Evolutionary conservation across 2,797 vertebrate genomes (phyloP).

Genomic region (Sebastes hubbsi): DNA sequence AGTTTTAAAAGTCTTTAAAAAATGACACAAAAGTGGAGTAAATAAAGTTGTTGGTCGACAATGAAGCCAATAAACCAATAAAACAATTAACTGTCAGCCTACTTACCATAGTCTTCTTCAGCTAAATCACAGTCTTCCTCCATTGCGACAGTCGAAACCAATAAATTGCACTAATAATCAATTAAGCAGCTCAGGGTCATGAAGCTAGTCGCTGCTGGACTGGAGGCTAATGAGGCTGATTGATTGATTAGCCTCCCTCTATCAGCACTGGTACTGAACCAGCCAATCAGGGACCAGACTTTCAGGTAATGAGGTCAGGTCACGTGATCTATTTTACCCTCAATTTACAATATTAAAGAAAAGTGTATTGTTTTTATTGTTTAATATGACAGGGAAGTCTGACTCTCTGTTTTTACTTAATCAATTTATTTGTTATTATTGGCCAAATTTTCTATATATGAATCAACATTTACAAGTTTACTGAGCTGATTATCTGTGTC

Average conservation of each 20-base stretch:
- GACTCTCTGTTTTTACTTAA: neutral
- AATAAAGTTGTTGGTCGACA: neutral
- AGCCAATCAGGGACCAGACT: constrained; percentile 63
- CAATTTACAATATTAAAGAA: neutral
- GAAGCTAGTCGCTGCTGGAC: neutral
- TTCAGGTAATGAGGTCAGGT: too few relatives aligned
- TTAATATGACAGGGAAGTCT: neutral
- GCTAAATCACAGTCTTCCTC: constrained; percentile 58
- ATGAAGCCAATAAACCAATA: constrained; percentile 50
- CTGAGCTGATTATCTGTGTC: too few relatives aligned
- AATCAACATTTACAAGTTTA: too few relatives aligned
- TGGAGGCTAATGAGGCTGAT: constrained; percentile 53
- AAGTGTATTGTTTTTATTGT: neutral
- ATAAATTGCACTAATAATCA: constrained; percentile 65
- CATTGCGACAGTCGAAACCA: constrained; percentile 70
- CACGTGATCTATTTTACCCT: neutral
- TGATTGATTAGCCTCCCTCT: constrained; percentile 65
- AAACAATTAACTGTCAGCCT: constrained; percentile 48
- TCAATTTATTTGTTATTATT: too few relatives aligned
- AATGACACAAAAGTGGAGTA: neutral
- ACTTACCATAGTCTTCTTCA: constrained; percentile 78
- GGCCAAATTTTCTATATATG: too few relatives aligned
- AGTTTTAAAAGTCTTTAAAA: constrained; percentile 9
- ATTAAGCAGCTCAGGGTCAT: constrained; percentile 48
- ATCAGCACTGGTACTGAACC: neutral